Evolutionary conservation across 2,888 invertebrate species (phyloP), one percentile per base, ranked within the genome.

Genomic region (Urechis unicinctus): DNA sequence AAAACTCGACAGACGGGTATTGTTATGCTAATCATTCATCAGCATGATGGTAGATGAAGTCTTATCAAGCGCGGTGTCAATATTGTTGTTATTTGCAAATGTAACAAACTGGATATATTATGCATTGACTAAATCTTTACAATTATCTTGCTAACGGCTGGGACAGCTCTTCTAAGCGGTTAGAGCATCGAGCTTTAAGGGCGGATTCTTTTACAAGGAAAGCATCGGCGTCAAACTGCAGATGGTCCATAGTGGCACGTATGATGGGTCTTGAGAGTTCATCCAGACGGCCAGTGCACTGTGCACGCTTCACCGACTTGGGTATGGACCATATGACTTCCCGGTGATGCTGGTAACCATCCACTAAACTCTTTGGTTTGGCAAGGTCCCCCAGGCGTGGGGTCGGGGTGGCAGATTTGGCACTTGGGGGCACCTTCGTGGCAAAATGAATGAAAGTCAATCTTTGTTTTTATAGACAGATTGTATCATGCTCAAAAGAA

Each of bases 201-300:
- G 73, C 74, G 26, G 60, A 59, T 45, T 62, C 64, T 59, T 68
- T 72, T 3, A 74, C 73, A 24, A 66, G 21, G 60, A 74, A 74
- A 25, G 73, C 73, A 36, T 72, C 68, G 29, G 73, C 72, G 59
- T 74, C 70, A 55, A 71, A 74, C 64, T 72, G 73, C 56, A 74
- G 67, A 55, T 70, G 68, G 60, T 73, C 73, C 73, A 73, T 73
- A n/a, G 70, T 65, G 30, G 68, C 70, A 25, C 73, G 56, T 5
- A 69, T 63, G 43, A 71, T 64, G 50, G 74, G 73, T 21, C 30
- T 28, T 1, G 73, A 65, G 6, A 74, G 61, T 17, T 58, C 52
- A 21, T 57, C 46, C 3, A 70, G 50, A 6, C 70, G 56, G 9
- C 60, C 62, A 22, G 66, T 59, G 17, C 68, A 60, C 6, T 52